phyloP scores from a whole-genome alignment of 2,888 invertebrate genomes.

The Penaeus monodon region DNA sequence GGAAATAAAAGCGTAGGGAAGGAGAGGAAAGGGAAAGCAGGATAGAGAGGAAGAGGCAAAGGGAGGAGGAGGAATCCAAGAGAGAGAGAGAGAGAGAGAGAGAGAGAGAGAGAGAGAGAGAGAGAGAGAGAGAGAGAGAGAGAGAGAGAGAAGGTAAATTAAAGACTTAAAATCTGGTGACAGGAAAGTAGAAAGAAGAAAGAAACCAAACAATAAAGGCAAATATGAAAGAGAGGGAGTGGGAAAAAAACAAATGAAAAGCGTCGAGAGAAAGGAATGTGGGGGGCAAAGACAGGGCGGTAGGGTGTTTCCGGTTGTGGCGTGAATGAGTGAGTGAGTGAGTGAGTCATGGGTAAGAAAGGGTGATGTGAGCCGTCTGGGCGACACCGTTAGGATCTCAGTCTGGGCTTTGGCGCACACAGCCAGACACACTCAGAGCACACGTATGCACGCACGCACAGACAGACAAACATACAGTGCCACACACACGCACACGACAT shows the following conservation, averaged over 20 bases:
- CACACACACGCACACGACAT: no score
- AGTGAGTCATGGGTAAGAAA: conserved; percentile 8
- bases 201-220: not conserved
- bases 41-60: not conserved
- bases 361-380: not conserved
- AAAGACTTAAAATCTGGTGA: not conserved
- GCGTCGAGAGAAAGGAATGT: not conserved
- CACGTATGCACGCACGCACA: no score
- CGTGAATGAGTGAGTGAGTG: not conserved
- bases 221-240: not conserved
- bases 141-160: not conserved
- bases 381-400: no score
- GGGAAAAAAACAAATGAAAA: not conserved
- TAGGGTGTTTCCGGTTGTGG: not conserved
- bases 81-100: not conserved
- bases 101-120: not conserved
- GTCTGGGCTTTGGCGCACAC: no score
- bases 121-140: not conserved
- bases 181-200: not conserved
- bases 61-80: not conserved
- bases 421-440: no score
- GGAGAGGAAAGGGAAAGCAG: no score
- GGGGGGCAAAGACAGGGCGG: not conserved
- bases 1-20: no score
- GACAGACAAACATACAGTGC: no score